phyloP scores from a whole-genome alignment of 2,888 invertebrate genomes.

The Argyresthia goedartella region DNA sequence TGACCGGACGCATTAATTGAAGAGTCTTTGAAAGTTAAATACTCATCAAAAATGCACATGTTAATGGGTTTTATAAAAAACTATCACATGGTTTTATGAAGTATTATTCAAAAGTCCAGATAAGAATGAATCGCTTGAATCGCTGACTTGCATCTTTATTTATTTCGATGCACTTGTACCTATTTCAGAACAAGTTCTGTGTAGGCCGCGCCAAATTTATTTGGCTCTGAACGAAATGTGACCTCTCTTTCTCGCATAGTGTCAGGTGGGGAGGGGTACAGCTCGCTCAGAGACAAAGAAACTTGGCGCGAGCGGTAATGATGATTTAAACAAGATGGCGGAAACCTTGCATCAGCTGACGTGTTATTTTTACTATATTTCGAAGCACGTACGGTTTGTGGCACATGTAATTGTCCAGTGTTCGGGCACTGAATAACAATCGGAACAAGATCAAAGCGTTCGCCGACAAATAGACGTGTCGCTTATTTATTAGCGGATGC shows the following conservation, averaged over 20 bases:
- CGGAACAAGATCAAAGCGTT: conserved; percentile 62
- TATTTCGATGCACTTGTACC: too few species aligned
- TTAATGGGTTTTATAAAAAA: conserved; percentile 50
- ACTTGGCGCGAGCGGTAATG: not conserved
- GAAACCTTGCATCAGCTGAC: not conserved
- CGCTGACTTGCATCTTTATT: too few species aligned
- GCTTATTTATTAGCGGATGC: conserved; percentile 54
- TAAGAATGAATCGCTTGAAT: not conserved
- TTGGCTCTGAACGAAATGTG: too few species aligned
- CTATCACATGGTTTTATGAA: conserved; percentile 13
- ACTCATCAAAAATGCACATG: conserved; percentile 64
- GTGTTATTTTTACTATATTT: conserved; percentile 45
- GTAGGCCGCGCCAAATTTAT: too few species aligned
- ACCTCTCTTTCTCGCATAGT: too few species aligned
- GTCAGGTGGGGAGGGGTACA: too few species aligned
- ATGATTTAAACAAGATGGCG: not conserved
- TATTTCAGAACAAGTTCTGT: too few species aligned
- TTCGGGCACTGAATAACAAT: conserved; percentile 56
- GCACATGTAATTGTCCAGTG: conserved; percentile 45
- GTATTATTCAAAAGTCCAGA: conserved; percentile 7
- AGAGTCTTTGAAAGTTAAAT: conserved; percentile 37
- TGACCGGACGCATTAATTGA: conserved; percentile 62
- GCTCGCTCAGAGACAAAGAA: too few species aligned
- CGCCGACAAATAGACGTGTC: conserved; percentile 47
- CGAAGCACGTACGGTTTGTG: conserved; percentile 40